Base-by-base conservation (phyloP, 2,888 invertebrate species). In the Camponotus fellah region DNA sequence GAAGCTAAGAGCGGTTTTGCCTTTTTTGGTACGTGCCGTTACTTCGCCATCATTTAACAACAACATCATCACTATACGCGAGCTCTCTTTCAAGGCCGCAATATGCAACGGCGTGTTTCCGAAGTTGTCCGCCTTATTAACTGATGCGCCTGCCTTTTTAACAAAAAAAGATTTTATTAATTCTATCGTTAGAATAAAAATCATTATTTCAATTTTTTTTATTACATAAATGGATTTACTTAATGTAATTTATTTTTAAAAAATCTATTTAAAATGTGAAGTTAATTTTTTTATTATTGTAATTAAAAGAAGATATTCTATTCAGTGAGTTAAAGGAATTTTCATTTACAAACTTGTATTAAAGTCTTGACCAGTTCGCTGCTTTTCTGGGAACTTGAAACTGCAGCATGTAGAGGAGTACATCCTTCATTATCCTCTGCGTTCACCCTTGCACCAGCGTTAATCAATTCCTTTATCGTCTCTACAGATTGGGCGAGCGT, bases 31-130 rank as follows among this genome's bases (percentile, higher is more conserved):
- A 85, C 97, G 96, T 0, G 97, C 96, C 0, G 98, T 98, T 0
- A 98, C 97, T 92, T 98, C 98, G 0, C 97, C 98, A 0, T 98
- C 98, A 92, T 97, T 96, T 94, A 96, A 96, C 87, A 98, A 95
- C 75, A 98, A 95, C 79, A 97, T 95, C 91, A 97, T 95, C 17
- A 97, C 98, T 90, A 97, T 97, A 26, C 96, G 96, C 10, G 98
- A 97, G 91, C 97, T 97, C 94, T 98, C 98, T 92, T 98, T 97
- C 43, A 98, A 95, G 0, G 98, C 98, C 0, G 98, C 98, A 64
- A 98, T 96, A 93, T 98, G 98, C 49, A 98, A 94, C 0, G 98
- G 97, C 0, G 98, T 98, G 92, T 98, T 98, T n/a, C 98, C 98
- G 91, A 97, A 98, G 88, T 96, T 96, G 92, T 98, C 98, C 0